Base-by-base conservation (phyloP, 1,140 invertebrate species). In the Neuroterus valhalla region DNA sequence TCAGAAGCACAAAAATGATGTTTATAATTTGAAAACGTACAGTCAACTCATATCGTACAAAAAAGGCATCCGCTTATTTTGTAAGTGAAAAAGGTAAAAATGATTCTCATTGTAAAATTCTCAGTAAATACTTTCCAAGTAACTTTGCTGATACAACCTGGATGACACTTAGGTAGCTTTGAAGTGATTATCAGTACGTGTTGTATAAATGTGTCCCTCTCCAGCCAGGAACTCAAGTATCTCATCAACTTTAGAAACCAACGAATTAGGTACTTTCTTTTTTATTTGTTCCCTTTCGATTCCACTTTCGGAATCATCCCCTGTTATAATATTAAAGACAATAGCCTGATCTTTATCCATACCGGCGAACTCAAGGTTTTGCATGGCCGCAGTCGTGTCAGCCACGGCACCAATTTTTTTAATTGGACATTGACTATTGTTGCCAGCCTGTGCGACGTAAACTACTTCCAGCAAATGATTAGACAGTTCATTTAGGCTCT, bases 151-250 rank as follows among this genome's bases (percentile, higher is more conserved):
- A 19, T 66, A 55, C 15, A 68, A 26, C 31, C 68, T 48, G 19
- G 21, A 72, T 31, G 66, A 48, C 42, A 71, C 10, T 88, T 82
- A 89, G 45, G 87, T 89, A 21, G 88, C 82, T 81, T 89, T 89
- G 74, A 89, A 90, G 66, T 85, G 83, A 78, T 90, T 85, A 43
- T 90, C 89, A n/a, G 88, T 89, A 31, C 83, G 81, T 0, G 89
- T 89, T 1, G 89, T 89, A 69, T 90, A 90, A 71, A 90, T 87
- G 15, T 90, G 89, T n/a, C 89, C 89, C 74, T 90, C 89, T 5
- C 81, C 84, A 1, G 84, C 82, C 1, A 90, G 76, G 45, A 90
- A 90, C 4, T 90, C 87, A 5, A 90, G 46, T 42, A 90, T 89
- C 14, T 84, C 80, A 70, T 90, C 85, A 15, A 89, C 67, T 66